phyloP scores from a whole-genome alignment of 2,113 vertebrate genomes.

The Mastomys coucha region DNA sequence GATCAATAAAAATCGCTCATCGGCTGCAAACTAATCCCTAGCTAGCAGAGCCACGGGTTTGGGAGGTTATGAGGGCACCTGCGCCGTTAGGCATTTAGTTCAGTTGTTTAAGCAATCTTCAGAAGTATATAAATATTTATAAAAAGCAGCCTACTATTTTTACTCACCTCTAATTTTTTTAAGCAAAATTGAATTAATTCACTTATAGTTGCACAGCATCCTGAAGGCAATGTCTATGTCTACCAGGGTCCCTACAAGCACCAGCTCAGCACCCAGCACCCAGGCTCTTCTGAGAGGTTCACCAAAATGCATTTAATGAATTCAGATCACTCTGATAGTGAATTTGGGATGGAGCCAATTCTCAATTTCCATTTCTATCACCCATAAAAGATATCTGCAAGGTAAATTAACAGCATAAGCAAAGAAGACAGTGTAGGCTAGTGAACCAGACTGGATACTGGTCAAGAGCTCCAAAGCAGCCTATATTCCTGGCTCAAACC shows the following conservation, averaged over 20 bases:
- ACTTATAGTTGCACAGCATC: slow-evolving; percentile 15
- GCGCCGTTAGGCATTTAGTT: slow-evolving; percentile 83
- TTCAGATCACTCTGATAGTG: slow-evolving; percentile 28
- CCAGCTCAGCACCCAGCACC: too few species aligned
- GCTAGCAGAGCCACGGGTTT: slow-evolving; percentile 78
- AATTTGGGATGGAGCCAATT: slow-evolving; percentile 47
- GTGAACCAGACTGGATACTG: background rate
- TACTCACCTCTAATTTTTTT: slow-evolving; percentile 81
- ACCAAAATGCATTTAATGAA: slow-evolving; percentile 11
- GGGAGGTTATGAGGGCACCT: slow-evolving; percentile 81
- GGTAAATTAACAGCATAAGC: slow-evolving; percentile 44
- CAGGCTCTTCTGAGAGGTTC: background rate
- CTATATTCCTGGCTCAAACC: background rate
- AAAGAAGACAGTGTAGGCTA: background rate
- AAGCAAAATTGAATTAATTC: slow-evolving; percentile 59
- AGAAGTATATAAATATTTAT: slow-evolving; percentile 84
- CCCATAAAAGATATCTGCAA: slow-evolving; percentile 59
- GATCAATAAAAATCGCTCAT: slow-evolving; percentile 86
- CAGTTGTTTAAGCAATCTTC: slow-evolving; percentile 83
- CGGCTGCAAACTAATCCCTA: slow-evolving; percentile 84
- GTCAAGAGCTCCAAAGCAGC: background rate
- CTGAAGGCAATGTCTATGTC: slow-evolving; percentile 54
- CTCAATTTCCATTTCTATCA: slow-evolving; percentile 63
- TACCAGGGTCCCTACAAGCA: background rate
- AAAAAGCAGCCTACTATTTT: slow-evolving; percentile 80